phyloP scores from a whole-genome alignment of 2,888 invertebrate species.

The Epirrhoe alternata region DNA sequence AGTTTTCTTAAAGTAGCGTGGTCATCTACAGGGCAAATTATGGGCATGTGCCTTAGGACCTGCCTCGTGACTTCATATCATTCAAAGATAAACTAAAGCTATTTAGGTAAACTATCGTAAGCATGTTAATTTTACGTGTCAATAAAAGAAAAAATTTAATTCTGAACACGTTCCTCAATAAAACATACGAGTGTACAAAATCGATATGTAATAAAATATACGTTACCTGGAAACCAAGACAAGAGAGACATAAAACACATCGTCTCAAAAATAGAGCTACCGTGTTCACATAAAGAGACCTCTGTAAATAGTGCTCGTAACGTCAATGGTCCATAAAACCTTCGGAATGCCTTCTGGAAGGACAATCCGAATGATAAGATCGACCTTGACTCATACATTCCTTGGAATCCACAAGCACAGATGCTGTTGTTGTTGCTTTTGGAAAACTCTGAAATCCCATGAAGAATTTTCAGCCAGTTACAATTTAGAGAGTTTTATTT shows the following conservation, averaged over 20 bases:
- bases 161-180: background rate
- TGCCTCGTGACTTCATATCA: too few species aligned
- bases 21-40: too few species aligned
- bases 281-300: slow-evolving; percentile 14
- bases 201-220: slow-evolving; percentile 1
- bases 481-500: background rate
- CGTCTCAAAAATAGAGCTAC: slow-evolving; percentile 9
- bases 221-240: background rate
- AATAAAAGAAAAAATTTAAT: background rate
- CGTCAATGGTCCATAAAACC: slow-evolving; percentile 30
- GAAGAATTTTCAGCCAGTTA: background rate
- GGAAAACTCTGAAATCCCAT: background rate
- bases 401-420: slow-evolving; percentile 19
- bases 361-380: slow-evolving; percentile 23
- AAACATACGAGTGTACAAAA: background rate
- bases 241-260: slow-evolving; percentile 7
- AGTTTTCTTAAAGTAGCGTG: too few species aligned
- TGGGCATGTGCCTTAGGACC: too few species aligned
- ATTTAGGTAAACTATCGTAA: too few species aligned
- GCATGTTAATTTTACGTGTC: background rate
- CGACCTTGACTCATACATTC: slow-evolving; percentile 33
- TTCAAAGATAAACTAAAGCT: too few species aligned
- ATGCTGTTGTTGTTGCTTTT: background rate
- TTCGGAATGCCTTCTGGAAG: slow-evolving; percentile 23
- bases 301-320: slow-evolving; percentile 26